Base-by-base conservation (phyloP, 1,140 invertebrate genomes). In the Scaptomyza graminum region DNA sequence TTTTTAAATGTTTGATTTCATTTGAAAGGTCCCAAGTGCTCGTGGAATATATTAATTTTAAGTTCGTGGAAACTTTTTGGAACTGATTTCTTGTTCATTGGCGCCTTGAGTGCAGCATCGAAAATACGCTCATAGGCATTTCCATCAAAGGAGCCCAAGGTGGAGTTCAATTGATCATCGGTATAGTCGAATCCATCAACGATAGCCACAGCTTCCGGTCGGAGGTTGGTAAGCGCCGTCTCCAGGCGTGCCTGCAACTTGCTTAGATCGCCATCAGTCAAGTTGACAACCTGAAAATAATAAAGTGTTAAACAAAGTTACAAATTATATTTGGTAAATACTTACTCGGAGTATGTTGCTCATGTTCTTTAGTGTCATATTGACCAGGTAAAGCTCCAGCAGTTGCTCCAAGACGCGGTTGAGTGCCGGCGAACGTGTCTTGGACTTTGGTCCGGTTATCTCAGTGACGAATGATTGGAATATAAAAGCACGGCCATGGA, bases 131-230 rank as follows among this genome's bases (percentile, higher is more conserved):
- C 95, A 90, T 99, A 99, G 9, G 97, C 97, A 73, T 97, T 94
- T 6, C 98, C 97, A 92, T 99, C 97, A 84, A 95, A 97, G 5
- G 96, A 94, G 0, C 98, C 98, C 6, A 99, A 92, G 0, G 96
- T 95, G 25, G 97, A 98, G 13, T 93, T 92, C 6, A 98, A 91
- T 57, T 97, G 94, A 73, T 95, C 93, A 88, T 98, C 97, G n/a
- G 93, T 93, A 31, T 97, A 94, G 90, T 98, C 97, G 78, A 98
- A 99, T 0, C 96, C 95, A 92, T 99, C 97, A 0, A 98, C 97
- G 11, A 99, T 93, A 9, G 95, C 94, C 0, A 99, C 95, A 11
- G 96, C 97, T 92, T 99, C 96, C 1, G 96, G 95, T 55, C 97
- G 94, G 15, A 99, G 93, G 3, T 93, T 88, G 1, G 90, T 82